These are phyloP conservation scores for Phalloptychus januarius DNA, from an alignment of 2,797 vertebrate genomes.

Conservation along the genomic window DNA sequence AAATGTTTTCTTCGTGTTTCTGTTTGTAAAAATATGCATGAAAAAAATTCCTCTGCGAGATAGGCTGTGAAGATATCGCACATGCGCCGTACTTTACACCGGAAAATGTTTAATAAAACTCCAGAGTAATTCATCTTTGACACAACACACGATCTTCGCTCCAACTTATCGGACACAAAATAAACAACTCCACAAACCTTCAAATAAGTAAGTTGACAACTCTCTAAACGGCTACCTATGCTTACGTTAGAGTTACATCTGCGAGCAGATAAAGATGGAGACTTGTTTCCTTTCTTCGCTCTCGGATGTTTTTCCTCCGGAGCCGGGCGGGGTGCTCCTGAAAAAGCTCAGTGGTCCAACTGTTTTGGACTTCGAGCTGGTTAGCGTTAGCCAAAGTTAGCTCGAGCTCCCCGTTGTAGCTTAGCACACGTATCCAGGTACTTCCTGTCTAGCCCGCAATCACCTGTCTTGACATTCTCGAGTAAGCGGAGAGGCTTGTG, in stretches of 20 bases:
- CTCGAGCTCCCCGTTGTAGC: constrained; percentile 42
- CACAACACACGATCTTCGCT: constrained; percentile 63
- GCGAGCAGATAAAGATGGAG: background rate
- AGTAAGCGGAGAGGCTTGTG: background rate
- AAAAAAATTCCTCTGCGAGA: background rate
- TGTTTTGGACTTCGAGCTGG: constrained; percentile 73
- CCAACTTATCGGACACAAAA: constrained; percentile 74
- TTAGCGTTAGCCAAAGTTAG: constrained; percentile 70
- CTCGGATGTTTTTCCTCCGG: constrained; percentile 4
- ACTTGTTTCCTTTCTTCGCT: background rate
- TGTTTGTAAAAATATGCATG: background rate
- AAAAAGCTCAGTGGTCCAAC: constrained; percentile 33
- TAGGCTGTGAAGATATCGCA: constrained; percentile 8
- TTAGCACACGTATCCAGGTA: constrained; percentile 27
- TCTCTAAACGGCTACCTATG: constrained; percentile 8
- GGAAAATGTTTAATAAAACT: constrained; percentile 45
- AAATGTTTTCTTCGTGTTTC: background rate
- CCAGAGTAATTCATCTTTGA: constrained; percentile 56
- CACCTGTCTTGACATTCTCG: constrained; percentile 34
- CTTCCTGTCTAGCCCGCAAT: constrained; percentile 49
- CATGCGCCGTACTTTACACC: constrained; percentile 55
- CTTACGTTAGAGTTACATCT: background rate
- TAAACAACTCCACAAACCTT: constrained; percentile 35
- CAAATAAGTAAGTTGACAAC: constrained; percentile 80
- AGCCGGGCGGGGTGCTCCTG: constrained; percentile 39